Base-by-base conservation (phyloP, 2,797 vertebrate genomes). In the Glossophaga mutica region DNA sequence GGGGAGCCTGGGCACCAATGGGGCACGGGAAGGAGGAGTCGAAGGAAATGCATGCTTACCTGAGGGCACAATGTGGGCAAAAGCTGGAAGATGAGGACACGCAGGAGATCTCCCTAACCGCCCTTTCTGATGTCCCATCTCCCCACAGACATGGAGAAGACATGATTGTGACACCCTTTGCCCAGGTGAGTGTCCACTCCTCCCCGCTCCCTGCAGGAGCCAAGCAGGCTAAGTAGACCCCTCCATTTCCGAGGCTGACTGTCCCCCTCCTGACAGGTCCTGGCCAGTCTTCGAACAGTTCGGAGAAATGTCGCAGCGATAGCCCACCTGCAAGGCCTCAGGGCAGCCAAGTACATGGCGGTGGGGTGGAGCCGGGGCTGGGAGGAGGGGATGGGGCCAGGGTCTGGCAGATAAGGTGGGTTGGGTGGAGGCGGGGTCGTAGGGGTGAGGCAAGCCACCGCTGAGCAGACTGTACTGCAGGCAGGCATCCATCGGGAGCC, bases 141-240 rank as follows among this genome's bases (percentile, higher is more conserved):
- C 42, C 90, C 93, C 67, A 1, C 98, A 99, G 99, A 97, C 99
- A 99, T 1, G 99, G 99, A 98, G 99, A 99, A 99, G 99, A 99
- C 99, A 98, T 99, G 99, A 99, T 99, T 16, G 99, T 99, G 84
- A 99, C 99, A 0, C 99, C 99, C 0, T 99, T 99, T 71, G 99
- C 99, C 95, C 99, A 99, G 99, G 99, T 99, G 96, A 97, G 99
- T 98, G 79, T 16, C 79, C 26, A 16, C 21, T 15, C 5, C 18
- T 55, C 29, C 3, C 15, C 71, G 0, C n/a, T 22, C 3, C 85
- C 16, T 1, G 42, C n/a, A 8, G 46, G 29, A 70, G 42, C 9
- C 6, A 15, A 19, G 19, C 26, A 24, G 39, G 14, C 0, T 0
- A 68, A 59, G 6, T 52, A 2, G 0, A 55, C 34, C 16, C 26